Conservation (phyloP, 2,797 vertebrate genomes). For the Channa striata region DNA sequence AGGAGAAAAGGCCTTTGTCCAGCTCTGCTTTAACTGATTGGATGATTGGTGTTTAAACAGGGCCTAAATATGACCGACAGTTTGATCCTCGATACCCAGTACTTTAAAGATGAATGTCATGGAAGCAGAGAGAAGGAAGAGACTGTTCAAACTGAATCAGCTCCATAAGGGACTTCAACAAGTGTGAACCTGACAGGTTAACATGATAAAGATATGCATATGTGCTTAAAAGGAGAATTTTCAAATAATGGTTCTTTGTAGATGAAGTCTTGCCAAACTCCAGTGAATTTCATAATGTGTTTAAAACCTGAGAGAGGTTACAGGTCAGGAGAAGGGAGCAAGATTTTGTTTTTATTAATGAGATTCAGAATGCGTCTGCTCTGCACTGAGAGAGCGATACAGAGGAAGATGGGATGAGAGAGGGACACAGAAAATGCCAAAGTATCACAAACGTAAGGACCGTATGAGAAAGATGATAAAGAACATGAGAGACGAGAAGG, state of each 20-base stretch:
- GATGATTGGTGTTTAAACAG: conserved; percentile 41
- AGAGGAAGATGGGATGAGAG: neutral
- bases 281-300: conserved; percentile 7
- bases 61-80: conserved; percentile 37
- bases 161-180: conserved; percentile 14
- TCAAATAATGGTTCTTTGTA: neutral
- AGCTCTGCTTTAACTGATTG: conserved; percentile 61
- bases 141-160: conserved; percentile 11
- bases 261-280: conserved; percentile 6
- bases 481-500: neutral
- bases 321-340: conserved; percentile 30
- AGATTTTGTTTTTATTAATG: conserved; percentile 43
- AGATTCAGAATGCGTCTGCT: conserved; percentile 47
- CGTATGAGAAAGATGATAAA: neutral
- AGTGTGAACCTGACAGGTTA: conserved; percentile 11
- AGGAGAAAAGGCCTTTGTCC: conserved; percentile 32
- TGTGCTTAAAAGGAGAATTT: conserved; percentile 14
- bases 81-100: conserved; percentile 30
- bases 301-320: conserved; percentile 47
- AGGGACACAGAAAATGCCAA: neutral
- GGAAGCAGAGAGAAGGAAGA: conserved; percentile 44
- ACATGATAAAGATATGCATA: neutral
- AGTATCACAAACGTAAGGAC: conserved; percentile 12
- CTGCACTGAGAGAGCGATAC: conserved; percentile 25
- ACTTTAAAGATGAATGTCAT: conserved; percentile 1